Evolutionary conservation across 1,140 invertebrate genomes (phyloP).

Genomic region (Pachyrhynchus sulphureomaculatus): DNA sequence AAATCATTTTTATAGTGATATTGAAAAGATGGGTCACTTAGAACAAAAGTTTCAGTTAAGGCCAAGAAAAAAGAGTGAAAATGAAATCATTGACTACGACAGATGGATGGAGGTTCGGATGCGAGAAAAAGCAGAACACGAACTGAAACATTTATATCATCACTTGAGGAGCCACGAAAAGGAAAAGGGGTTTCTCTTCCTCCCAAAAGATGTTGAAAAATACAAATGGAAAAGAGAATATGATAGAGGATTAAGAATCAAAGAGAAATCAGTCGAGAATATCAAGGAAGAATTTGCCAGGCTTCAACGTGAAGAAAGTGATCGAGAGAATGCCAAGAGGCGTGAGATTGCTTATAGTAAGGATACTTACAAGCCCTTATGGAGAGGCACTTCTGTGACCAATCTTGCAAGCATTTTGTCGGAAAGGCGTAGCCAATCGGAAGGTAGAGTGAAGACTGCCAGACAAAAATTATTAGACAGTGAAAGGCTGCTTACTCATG

Average conservation of each 20-base stretch:
- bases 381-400: conserved; percentile 77
- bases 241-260: conserved; percentile 76
- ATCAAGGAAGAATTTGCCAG: conserved; percentile 71
- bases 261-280: conserved; percentile 85
- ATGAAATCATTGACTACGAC: conserved; percentile 83
- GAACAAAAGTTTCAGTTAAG: conserved; percentile 72
- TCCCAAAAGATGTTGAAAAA: conserved; percentile 68
- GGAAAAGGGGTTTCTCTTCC: conserved; percentile 82
- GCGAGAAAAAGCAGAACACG: conserved; percentile 79
- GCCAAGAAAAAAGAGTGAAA: conserved; percentile 68
- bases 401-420: conserved; percentile 71
- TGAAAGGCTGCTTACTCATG: conserved; percentile 54
- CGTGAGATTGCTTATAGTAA: conserved; percentile 57
- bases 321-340: conserved; percentile 50
- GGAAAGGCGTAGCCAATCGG: conserved; percentile 51
- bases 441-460: conserved; percentile 37
- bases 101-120: conserved; percentile 77
- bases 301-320: conserved; percentile 52
- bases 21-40: conserved; percentile 82
- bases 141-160: conserved; percentile 73
- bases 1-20: conserved; percentile 80
- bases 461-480: conserved; percentile 36
- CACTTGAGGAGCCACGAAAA: conserved; percentile 78
- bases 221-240: conserved; percentile 66
- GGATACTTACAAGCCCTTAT: conserved; percentile 77